Base-by-base conservation (phyloP, 2,113 vertebrate genomes). In the Myrmecophaga tridactyla region DNA sequence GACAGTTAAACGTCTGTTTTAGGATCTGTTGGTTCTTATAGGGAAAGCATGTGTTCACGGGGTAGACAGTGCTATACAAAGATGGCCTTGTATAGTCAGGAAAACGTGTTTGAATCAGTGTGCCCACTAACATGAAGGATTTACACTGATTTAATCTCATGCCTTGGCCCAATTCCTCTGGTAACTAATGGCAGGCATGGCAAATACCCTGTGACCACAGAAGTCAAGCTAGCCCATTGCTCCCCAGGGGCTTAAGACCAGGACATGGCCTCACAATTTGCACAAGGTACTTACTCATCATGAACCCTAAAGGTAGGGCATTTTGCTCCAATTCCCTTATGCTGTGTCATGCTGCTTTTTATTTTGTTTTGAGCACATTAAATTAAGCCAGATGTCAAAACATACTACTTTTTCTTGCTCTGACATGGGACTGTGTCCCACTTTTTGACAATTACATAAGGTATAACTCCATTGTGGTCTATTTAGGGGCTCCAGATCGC, bases 301-400 rank as follows among this genome's bases (percentile, higher is more conserved):
- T 6, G 12, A 84, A 90, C 39, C 14, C 46, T 46, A 65, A 65
- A n/a, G 15, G 11, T 51, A 72, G 56, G 51, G 14, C 29, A 88
- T 84, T 94, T 43, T 96, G 65, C 82, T 94, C 15, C 58, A 46
- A 96, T 81, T 86, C 53, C 48, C 18, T 83, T 39, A 67, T 83
- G 82, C 36, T 70, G 58, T 67, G 13, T 73, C 63, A 62, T 65
- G 18, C 63, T 14, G 56, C 82, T 58, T 88, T 95, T 88, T 67
- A 69, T 83, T 91, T 76, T 89, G 70, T 31, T 63, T 78, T 86
- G n/a, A 89, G 60, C 25, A 27, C 11, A 70, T 77, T 69, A 70
- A 78, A 69, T 83, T 86, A 92, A 89, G 67, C 65, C 83, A 80
- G 43, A 84, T 67, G 17, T n/a, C 27, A 87, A n/a, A 93, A 93